These are phyloP conservation scores for Oikopleura dioica DNA, from an alignment of 23 tunicate genomes.

Conservation along the genomic window DNA sequence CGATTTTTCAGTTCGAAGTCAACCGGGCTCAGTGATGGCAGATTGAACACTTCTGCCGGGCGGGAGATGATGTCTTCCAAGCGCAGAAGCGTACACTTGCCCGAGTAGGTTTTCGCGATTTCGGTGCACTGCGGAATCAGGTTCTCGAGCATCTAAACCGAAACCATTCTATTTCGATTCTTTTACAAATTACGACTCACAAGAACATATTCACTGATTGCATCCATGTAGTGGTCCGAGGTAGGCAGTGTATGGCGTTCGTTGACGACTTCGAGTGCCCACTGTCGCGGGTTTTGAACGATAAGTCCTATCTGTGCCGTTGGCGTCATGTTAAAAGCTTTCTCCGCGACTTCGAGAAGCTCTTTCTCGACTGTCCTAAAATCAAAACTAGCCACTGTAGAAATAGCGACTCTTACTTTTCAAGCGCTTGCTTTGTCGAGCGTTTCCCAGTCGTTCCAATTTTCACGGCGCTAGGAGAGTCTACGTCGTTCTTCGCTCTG, in stretches of 20 bases:
- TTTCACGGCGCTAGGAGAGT: too few relatives aligned
- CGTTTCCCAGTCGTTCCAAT: too few relatives aligned
- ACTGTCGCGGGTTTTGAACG: constrained; percentile 5
- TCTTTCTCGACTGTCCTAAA: too few relatives aligned
- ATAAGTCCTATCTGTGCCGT: not conserved
- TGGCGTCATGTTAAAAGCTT: too few relatives aligned
- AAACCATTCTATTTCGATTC: not conserved
- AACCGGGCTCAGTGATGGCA: not conserved
- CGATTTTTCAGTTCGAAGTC: not conserved
- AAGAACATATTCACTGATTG: not conserved
- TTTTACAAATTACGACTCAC: not conserved
- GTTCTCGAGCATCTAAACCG: not conserved
- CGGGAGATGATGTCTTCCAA: not conserved
- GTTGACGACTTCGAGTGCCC: not conserved
- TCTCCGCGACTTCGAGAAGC: too few relatives aligned
- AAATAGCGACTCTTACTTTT: too few relatives aligned
- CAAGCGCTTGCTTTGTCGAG: too few relatives aligned
- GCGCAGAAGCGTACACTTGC: not conserved
- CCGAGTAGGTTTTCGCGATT: too few relatives aligned
- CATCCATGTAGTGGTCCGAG: not conserved
- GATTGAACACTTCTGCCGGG: not conserved
- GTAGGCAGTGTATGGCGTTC: not conserved
- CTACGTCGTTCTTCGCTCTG: too few relatives aligned
- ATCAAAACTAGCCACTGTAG: too few relatives aligned
- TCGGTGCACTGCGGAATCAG: not conserved